Evolutionary conservation across 2,113 vertebrate species (phyloP).

Genomic region (Pica pica): DNA sequence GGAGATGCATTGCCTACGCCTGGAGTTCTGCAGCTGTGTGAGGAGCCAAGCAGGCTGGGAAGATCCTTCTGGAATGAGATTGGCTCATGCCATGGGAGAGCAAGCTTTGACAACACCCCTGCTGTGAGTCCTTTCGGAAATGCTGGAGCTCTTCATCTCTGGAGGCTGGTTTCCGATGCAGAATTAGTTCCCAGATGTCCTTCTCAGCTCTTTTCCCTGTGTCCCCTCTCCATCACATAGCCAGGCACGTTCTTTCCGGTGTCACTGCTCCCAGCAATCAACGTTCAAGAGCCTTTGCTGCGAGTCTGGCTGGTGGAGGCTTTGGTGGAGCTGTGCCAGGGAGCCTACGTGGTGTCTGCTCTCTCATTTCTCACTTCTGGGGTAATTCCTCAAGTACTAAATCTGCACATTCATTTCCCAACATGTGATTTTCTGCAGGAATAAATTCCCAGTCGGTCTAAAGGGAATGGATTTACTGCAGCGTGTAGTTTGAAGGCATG

Average conservation of each 20-base stretch:
- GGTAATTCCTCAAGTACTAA: background rate
- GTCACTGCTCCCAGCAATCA: background rate
- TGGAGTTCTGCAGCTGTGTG: background rate
- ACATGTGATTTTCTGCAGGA: background rate
- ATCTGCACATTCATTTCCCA: background rate
- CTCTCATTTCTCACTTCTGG: background rate
- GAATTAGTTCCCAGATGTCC: background rate
- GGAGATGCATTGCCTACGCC: background rate
- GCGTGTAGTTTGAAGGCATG: fast-evolving
- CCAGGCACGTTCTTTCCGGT: background rate
- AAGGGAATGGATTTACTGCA: background rate
- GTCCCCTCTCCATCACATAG: background rate
- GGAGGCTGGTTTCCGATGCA: background rate
- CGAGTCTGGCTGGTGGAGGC: background rate
- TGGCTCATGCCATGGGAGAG: background rate
- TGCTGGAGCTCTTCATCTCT: background rate
- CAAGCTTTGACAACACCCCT: background rate
- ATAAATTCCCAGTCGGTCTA: background rate
- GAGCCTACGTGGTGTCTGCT: background rate
- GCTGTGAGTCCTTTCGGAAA: background rate
- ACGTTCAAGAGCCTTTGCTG: background rate
- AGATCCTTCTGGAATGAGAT: background rate
- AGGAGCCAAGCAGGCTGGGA: background rate
- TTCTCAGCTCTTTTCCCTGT: background rate
- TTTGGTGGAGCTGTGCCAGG: background rate